A percentile compares a stretch with the other conserved stretches of the same genome.
These are phyloP conservation scores for Drosophila kokeensis DNA, from an alignment of 2,888 invertebrate genomes.

Conservation along the genomic window DNA sequence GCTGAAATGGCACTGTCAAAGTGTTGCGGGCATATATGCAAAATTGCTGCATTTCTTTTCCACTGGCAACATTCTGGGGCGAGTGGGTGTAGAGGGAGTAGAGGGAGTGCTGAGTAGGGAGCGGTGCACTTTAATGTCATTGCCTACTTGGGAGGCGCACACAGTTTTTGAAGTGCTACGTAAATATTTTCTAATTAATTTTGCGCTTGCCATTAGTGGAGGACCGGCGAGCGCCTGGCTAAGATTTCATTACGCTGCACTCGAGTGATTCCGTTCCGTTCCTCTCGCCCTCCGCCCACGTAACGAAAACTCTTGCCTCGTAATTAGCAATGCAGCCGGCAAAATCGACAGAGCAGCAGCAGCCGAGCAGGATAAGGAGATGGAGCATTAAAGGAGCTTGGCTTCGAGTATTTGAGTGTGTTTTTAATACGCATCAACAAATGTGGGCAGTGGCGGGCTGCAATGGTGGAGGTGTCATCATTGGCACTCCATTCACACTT, in stretches of 20 bases:
- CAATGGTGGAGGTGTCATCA: slow-evolving; percentile 34
- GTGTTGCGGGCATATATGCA: slow-evolving; percentile 24
- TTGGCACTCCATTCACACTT: slow-evolving; percentile 57
- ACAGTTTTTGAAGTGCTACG: slow-evolving; percentile 72
- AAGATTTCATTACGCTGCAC: slow-evolving; percentile 77
- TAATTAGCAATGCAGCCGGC: slow-evolving; percentile 72
- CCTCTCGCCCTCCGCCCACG: slow-evolving; percentile 32
- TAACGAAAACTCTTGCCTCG: slow-evolving; percentile 63
- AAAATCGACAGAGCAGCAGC: neutral
- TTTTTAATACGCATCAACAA: slow-evolving; percentile 62
- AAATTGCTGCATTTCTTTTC: slow-evolving; percentile 9
- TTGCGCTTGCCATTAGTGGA: slow-evolving; percentile 57
- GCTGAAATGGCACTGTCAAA: slow-evolving; percentile 59
- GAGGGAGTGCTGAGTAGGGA: neutral
- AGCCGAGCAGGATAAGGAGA: neutral
- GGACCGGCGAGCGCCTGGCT: slow-evolving; percentile 29
- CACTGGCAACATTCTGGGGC: neutral
- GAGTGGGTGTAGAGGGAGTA: neutral
- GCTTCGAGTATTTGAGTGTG: slow-evolving; percentile 58
- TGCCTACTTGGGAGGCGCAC: slow-evolving; percentile 55
- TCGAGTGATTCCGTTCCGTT: slow-evolving; percentile 48
- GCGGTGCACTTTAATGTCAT: slow-evolving; percentile 47
- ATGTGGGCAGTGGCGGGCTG: slow-evolving; percentile 48
- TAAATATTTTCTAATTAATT: slow-evolving; percentile 82
- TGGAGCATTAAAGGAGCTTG: slow-evolving; percentile 19